These are phyloP conservation scores for Cyprinodon brontotheroides DNA, from an alignment of 2,113 vertebrate genomes.

Conservation along the genomic window DNA sequence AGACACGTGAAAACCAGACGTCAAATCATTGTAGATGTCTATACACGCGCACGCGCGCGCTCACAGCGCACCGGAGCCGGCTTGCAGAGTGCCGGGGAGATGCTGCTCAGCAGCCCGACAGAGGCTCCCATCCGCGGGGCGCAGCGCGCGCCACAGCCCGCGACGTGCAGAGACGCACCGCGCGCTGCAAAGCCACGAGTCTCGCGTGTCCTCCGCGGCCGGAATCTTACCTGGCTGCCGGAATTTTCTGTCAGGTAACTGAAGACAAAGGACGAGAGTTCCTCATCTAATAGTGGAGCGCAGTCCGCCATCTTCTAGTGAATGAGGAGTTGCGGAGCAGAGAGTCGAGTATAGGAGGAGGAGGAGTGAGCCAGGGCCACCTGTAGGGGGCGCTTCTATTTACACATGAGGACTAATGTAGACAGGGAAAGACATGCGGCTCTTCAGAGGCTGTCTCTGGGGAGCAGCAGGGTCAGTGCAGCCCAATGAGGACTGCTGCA, in stretches of 20 bases:
- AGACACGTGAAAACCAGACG: constrained; percentile 77
- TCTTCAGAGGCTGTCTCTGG: constrained; percentile 6
- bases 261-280: constrained; percentile 96
- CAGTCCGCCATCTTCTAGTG: constrained; percentile 99
- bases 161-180: constrained; percentile 44
- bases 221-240: constrained; percentile 87
- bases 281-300: constrained; percentile 94
- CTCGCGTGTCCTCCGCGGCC: constrained; percentile 6
- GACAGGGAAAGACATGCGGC: constrained; percentile 27
- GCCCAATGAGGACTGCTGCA: background rate
- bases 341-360: constrained; percentile 73
- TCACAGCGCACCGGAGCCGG: constrained; percentile 51
- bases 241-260: constrained; percentile 92
- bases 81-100: constrained; percentile 38
- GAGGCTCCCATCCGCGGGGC: constrained; percentile 50
- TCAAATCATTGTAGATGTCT: constrained; percentile 39
- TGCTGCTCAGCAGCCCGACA: constrained; percentile 56
- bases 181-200: constrained; percentile 12
- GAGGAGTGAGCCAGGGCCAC: constrained; percentile 58
- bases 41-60: background rate
- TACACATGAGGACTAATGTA: constrained; percentile 27
- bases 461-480: constrained; percentile 22
- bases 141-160: constrained; percentile 26
- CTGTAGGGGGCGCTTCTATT: constrained; percentile 68
- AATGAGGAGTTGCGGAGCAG: constrained; percentile 78